These are phyloP conservation scores for Drosophila merina DNA, from an alignment of 2,888 invertebrate species.

Conservation along the genomic window DNA sequence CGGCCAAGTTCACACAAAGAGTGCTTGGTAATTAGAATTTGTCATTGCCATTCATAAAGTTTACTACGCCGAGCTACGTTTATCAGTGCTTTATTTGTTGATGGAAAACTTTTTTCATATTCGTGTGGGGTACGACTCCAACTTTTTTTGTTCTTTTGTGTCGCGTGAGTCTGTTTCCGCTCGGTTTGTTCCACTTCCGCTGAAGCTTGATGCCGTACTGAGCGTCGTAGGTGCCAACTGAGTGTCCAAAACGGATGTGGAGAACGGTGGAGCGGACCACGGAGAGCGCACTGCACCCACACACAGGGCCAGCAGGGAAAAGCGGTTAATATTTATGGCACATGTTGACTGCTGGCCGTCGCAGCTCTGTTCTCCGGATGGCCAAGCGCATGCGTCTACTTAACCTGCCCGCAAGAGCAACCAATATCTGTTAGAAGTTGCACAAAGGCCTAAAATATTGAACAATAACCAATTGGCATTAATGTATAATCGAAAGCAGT, in stretches of 20 bases:
- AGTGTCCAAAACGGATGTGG: constrained; percentile 42
- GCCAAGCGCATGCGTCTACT: constrained; percentile 59
- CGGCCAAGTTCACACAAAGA: constrained; percentile 18
- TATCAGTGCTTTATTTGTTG: constrained; percentile 51
- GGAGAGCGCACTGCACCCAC: constrained; percentile 50
- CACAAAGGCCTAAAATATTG: neutral
- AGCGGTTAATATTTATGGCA: constrained; percentile 77
- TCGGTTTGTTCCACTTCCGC: constrained; percentile 76
- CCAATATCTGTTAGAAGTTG: constrained; percentile 10
- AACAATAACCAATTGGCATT: neutral
- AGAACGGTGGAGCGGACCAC: constrained; percentile 33
- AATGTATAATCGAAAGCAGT: neutral
- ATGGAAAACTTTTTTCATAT: constrained; percentile 63
- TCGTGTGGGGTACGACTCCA: constrained; percentile 36
- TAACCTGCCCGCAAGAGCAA: constrained; percentile 19
- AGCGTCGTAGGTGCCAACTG: constrained; percentile 33
- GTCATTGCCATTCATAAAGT: constrained; percentile 53
- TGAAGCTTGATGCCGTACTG: constrained; percentile 70
- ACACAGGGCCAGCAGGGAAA: constrained; percentile 49
- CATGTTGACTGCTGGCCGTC: constrained; percentile 67
- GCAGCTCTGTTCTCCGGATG: constrained; percentile 37
- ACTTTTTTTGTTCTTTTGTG: constrained; percentile 23
- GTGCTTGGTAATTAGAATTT: constrained; percentile 50
- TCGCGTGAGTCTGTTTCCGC: constrained; percentile 69
- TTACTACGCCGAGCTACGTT: constrained; percentile 47